Evolutionary conservation across 64 coral and sea anemone species (phyloP).

Genomic region (Montipora capricornis): DNA sequence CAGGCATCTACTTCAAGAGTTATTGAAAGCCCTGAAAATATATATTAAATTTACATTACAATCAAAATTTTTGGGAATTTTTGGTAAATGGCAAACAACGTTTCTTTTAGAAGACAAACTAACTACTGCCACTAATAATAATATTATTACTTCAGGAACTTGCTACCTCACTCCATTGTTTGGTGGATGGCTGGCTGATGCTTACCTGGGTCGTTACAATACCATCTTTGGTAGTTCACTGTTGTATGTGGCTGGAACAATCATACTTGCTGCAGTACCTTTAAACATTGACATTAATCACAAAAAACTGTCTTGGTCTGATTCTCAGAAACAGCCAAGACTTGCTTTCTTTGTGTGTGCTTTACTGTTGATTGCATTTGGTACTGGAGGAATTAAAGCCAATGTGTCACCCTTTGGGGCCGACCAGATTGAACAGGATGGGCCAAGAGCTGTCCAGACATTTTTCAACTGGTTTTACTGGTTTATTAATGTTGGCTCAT

Average conservation of each 20-base stretch:
- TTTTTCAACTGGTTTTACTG: conserved; percentile 99
- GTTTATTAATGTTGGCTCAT: conserved; percentile 89
- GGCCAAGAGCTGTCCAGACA: conserved; percentile 74
- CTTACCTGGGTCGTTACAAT: conserved; percentile 64
- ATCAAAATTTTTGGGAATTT: no score
- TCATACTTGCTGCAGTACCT: conserved; percentile 9
- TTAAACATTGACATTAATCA: not conserved
- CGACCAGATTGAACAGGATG: conserved; percentile 66
- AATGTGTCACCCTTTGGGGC: conserved; percentile 92
- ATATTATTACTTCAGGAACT: conserved; percentile 2
- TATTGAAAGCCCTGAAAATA: no score
- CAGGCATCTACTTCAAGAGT: no score
- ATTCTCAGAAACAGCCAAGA: not conserved
- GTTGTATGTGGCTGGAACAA: conserved; percentile 64
- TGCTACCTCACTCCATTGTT: conserved; percentile 65
- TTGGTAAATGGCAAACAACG: no score
- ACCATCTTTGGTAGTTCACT: conserved; percentile 70
- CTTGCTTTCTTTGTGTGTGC: conserved; percentile 57
- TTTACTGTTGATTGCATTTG: conserved; percentile 66
- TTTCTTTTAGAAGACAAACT: no score
- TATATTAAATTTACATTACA: no score
- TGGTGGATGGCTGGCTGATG: conserved; percentile 79
- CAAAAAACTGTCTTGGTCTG: not conserved
- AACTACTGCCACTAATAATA: no score
- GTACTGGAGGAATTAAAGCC: conserved; percentile 87